phyloP scores from a whole-genome alignment of 53 echinoderm and acorn worm genomes.

The Zoroaster sp. region DNA sequence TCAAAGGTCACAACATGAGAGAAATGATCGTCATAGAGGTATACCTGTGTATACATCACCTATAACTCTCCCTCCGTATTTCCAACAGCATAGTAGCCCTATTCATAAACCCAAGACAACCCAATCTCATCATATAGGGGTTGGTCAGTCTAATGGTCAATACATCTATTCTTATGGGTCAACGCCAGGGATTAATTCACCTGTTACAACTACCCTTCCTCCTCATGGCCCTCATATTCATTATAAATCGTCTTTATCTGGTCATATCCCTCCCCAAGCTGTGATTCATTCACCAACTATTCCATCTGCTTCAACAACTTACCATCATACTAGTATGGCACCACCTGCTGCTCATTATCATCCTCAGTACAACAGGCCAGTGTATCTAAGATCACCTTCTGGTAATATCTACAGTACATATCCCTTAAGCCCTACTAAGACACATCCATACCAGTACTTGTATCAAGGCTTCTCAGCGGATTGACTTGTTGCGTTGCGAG shows the following conservation, averaged over 20 bases:
- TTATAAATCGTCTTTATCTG: conserved; percentile 82
- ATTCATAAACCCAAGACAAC: conserved; percentile 74
- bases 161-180: conserved; percentile 72
- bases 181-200: conserved; percentile 78
- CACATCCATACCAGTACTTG: conserved; percentile 72
- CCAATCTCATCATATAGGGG: conserved; percentile 7
- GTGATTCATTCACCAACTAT: conserved; percentile 88
- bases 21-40: conserved; percentile 13
- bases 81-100: conserved; percentile 77
- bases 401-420: conserved; percentile 98
- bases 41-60: conserved; percentile 57
- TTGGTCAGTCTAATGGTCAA: conserved; percentile 17
- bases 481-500: conserved; percentile 74
- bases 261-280: conserved; percentile 67
- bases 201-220: conserved; percentile 62
- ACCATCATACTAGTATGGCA: conserved; percentile 71
- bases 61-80: conserved; percentile 51
- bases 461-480: conserved; percentile 68
- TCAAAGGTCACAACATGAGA: conserved; percentile 41
- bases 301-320: conserved; percentile 58
- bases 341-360: conserved; percentile 67
- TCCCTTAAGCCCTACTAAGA: conserved; percentile 86
- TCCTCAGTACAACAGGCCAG: conserved; percentile 81
- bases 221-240: conserved; percentile 79
- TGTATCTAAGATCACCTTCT: conserved; percentile 92